Conservation (phyloP, 23 tunicate species). For the Styela clava region DNA sequence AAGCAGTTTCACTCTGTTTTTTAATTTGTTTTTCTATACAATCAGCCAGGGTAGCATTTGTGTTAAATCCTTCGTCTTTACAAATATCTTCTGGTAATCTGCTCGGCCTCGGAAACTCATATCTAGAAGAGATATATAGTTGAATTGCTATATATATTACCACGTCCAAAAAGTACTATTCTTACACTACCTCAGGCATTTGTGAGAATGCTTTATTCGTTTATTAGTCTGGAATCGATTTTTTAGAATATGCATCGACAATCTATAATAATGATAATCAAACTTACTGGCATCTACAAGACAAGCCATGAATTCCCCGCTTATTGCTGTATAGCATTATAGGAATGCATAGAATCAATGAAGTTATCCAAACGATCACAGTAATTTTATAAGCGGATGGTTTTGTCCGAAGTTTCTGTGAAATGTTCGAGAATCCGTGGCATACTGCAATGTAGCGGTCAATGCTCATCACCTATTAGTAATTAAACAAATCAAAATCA, state of each 20-base stretch:
- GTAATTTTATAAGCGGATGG: slow-evolving; percentile 5
- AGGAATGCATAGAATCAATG: slow-evolving; percentile 18
- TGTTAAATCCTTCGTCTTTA: not conserved
- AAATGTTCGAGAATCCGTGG: slow-evolving; percentile 15
- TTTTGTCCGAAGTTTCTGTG: not conserved
- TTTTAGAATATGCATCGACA: too few species aligned
- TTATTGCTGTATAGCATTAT: slow-evolving; percentile 22
- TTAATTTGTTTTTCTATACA: not conserved
- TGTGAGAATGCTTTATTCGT: too few species aligned
- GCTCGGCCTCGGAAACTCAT: slow-evolving; percentile 9
- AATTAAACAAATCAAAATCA: too few species aligned
- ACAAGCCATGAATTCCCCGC: not conserved
- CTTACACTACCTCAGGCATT: too few species aligned
- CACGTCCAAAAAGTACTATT: too few species aligned
- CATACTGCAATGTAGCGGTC: slow-evolving; percentile 33
- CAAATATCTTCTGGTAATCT: slow-evolving; percentile 13
- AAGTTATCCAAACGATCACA: slow-evolving; percentile 9
- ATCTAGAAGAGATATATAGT: too few species aligned
- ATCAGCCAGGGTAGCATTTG: not conserved
- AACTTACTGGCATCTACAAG: not conserved
- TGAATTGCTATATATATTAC: too few species aligned
- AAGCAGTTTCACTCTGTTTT: not conserved
- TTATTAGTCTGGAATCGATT: too few species aligned
- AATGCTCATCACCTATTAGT: slow-evolving; percentile 20
- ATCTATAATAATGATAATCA: not conserved